Base-by-base conservation (phyloP, 2,113 vertebrate species). In the Petroica traversi region DNA sequence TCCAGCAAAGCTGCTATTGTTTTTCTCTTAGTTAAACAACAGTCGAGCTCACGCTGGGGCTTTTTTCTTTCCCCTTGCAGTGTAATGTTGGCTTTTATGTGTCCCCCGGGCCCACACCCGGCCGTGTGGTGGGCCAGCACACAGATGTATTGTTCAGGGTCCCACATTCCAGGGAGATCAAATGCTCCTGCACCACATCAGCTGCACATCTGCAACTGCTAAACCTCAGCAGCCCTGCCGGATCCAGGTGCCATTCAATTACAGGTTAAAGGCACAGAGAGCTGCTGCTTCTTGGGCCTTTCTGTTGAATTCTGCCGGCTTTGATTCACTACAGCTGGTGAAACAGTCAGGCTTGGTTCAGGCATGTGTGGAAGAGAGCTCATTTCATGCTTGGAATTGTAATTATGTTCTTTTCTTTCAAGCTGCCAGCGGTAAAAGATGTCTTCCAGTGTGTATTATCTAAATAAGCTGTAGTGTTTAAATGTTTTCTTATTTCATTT, bases 311-410 rank as follows among this genome's bases (percentile, higher is more conserved):
- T 93, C 94, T 94, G 89, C 93, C 93, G 79, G 76, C 97, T 98
- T 98, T 98, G 97, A 98, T 98, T 98, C 93, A 46, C 94, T 97
- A 96, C 98, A 98, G 98, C 98, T 98, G 97, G 91, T 95, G 94
- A 90, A 94, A 87, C 94, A 92, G 94, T 96, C 80, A 89, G 86
- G 85, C 97, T 98, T 58, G 69, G 97, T 97, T 95, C 93, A 89
- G 97, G 94, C 98, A 96, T 97, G 98, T 97, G 94, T 96, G 89
- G 72, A 95, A 92, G 96, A 96, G 93, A 97, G 93, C 95, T 96
- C 86, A 88, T 96, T 96, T 97, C 96, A 97, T 97, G 97, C 97
- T 93, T 77, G 88, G 94, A 97, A 97, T 97, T 94, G 92, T 97
- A 98, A 97, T 97, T 95, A 94, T 77, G 83, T 96, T 95, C 93